Conservation (phyloP, 2,797 vertebrate species). For the Sebastes baramenuke region DNA sequence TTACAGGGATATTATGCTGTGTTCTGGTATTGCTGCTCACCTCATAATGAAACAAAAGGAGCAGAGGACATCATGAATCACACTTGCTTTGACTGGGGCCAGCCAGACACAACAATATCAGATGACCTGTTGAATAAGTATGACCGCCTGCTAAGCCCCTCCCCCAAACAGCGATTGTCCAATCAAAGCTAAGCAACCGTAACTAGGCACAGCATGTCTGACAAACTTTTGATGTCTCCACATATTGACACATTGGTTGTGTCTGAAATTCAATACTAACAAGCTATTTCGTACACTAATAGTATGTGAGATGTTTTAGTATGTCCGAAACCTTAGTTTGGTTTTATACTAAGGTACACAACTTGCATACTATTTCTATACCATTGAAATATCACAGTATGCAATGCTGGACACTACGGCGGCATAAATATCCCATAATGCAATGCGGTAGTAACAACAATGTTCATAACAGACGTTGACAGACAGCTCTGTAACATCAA, state of each 20-base stretch:
- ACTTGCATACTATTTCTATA: too few species aligned
- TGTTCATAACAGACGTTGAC: too few species aligned
- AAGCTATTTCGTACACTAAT: too few species aligned
- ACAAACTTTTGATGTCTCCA: not conserved
- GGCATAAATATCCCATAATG: too few species aligned
- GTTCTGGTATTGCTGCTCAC: slow-evolving; percentile 31
- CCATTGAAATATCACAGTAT: too few species aligned
- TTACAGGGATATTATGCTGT: slow-evolving; percentile 41
- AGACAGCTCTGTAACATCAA: too few species aligned
- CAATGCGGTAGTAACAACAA: too few species aligned
- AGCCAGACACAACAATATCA: slow-evolving; percentile 38
- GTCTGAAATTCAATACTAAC: too few species aligned
- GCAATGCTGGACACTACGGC: too few species aligned
- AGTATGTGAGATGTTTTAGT: too few species aligned
- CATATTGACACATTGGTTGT: not conserved
- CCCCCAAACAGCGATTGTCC: not conserved
- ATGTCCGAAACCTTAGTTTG: too few species aligned
- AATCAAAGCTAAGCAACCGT: not conserved
- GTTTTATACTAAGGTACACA: too few species aligned
- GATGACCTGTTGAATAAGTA: not conserved
- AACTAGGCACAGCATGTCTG: not conserved
- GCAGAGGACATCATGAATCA: slow-evolving; percentile 24
- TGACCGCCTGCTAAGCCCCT: not conserved
- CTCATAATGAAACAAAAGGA: slow-evolving; percentile 21
- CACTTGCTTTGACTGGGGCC: slow-evolving; percentile 6